Base-by-base conservation (phyloP, 2,113 vertebrate species). In the Oreocharis arfaki region DNA sequence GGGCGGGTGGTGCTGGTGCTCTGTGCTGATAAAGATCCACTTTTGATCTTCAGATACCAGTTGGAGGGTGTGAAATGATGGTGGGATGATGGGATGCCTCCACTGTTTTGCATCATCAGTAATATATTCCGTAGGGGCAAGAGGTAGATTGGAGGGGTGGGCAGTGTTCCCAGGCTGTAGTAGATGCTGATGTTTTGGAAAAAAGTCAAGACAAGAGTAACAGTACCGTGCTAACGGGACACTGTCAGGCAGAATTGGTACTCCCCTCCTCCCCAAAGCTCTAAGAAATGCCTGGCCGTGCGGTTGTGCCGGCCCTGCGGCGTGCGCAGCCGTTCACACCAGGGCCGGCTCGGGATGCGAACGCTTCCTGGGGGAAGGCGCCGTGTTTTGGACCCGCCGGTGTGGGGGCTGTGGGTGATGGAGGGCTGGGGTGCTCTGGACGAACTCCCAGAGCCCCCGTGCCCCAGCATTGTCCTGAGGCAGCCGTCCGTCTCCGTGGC, bases 291-390 rank as follows among this genome's bases (percentile, higher is more conserved):
- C 74, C 50, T 7, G 17, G 52, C 53, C 0, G 1, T 14, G 50
- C 0, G 4, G 20, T 42, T 81, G n/a, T 64, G 71, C 61, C 0
- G 3, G 42, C 15, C 30, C 55, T 13, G 68, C 0, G 10, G 35
- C 6, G 7, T 0, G 13, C 39, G 3, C 23, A 19, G 84, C 39
- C 1, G 0, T 20, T 56, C 4, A 27, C 30, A 8, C 21, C 17
- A 1, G 41, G 35, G n/a, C 20, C 0, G 4, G 61, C 2, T n/a
- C 0, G 20, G 78, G 56, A 26, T 33, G 56, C 0, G 9, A 67
- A 35, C 3, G 1, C 63, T 79, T 55, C 70, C 64, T 0, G 1
- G 57, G 53, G 27, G 35, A 37, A 63, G 46, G 49, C 0, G 18
- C 60, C 1, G 30, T 3, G 4, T 11, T 78, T 22, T 86, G 87